Percentiles rank a stretch among this genome's conserved stretches.
These are phyloP conservation scores for Leucophenga maculata DNA, from an alignment of 2,888 invertebrate genomes.

Conservation along the genomic window DNA sequence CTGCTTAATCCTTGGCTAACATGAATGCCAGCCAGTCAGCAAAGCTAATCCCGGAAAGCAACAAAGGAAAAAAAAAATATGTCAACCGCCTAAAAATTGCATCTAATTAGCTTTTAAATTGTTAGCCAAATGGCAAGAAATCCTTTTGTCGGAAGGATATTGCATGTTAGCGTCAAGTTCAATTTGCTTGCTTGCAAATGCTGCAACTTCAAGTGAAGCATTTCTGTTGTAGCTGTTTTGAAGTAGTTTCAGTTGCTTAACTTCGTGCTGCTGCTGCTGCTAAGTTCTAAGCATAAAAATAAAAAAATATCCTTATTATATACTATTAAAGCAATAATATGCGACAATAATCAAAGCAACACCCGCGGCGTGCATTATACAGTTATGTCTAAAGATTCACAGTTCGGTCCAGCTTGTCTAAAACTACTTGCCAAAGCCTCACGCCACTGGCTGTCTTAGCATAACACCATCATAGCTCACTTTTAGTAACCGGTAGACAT, in stretches of 20 bases:
- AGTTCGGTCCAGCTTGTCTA: background rate
- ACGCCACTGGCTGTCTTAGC: background rate
- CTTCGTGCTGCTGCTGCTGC: too few relatives aligned
- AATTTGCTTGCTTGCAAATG: conserved; percentile 46
- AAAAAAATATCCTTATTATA: too few relatives aligned
- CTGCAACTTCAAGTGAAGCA: too few relatives aligned
- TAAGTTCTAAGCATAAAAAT: too few relatives aligned
- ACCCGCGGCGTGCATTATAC: background rate
- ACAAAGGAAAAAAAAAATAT: background rate
- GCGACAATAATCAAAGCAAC: conserved; percentile 4
- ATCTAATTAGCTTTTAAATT: conserved; percentile 13
- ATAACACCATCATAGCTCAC: background rate
- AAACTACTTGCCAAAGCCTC: conserved; percentile 17
- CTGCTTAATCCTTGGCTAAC: background rate
- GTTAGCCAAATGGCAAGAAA: too few relatives aligned
- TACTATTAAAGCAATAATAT: conserved; percentile 3
- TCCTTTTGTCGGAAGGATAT: conserved; percentile 50
- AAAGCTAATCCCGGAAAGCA: conserved; percentile 16
- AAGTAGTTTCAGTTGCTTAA: too few relatives aligned
- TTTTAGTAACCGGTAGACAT: conserved; percentile 2
- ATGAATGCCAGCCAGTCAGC: background rate
- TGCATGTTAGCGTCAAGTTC: conserved; percentile 61
- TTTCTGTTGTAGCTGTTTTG: too few relatives aligned
- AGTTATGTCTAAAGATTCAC: background rate
- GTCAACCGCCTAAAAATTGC: conserved; percentile 21